Base-by-base conservation (phyloP, 1,140 invertebrate genomes). In the Cotesia typhae region DNA sequence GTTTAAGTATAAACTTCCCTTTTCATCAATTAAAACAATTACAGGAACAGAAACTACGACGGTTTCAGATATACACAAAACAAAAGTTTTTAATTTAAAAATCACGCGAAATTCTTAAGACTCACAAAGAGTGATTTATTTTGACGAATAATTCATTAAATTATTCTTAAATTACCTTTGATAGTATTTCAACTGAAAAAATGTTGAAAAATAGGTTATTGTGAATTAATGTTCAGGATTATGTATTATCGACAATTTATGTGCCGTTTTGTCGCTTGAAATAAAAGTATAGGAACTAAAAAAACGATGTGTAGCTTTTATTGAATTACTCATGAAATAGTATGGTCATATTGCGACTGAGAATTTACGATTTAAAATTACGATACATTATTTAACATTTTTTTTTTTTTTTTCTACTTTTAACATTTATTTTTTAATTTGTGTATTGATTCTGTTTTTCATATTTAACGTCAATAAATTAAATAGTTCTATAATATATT, bases 331-430 rank as follows among this genome's bases (percentile, higher is more conserved):
- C 79, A 81, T 82, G 80, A 59, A 20, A 73, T 75, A 75, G 41
- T 79, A 77, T 70, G 38, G 68, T 71, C 69, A 69, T 77, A 77
- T 77, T 77, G 73, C 65, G 38, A 67, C 14, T 53, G 28, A 14
- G 4, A 79, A 82, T 82, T 82, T 81, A 83, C 74, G 72, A 76
- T 71, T 47, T 10, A 37, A 17, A 3, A 12, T 70, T 69, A 76
- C 77, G 71, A 64, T 65, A 78, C 74, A 80, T 80, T 81, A 82
- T 79, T 79, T 82, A 76, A 82, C 72, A 74, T 74, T 47, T 17
- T 67, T 20, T 37, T 59, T 60, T 60, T 69, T 69, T 55, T 7
- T 20, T 20, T 17, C 20, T 20, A 20, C 4, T 59, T 59, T 10
- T 47, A 47, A 47, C 41, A 17, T 52, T 51, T 35, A 36, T 10